phyloP scores from a whole-genome alignment of 2,888 invertebrate species.

The Campoplex capitator region DNA sequence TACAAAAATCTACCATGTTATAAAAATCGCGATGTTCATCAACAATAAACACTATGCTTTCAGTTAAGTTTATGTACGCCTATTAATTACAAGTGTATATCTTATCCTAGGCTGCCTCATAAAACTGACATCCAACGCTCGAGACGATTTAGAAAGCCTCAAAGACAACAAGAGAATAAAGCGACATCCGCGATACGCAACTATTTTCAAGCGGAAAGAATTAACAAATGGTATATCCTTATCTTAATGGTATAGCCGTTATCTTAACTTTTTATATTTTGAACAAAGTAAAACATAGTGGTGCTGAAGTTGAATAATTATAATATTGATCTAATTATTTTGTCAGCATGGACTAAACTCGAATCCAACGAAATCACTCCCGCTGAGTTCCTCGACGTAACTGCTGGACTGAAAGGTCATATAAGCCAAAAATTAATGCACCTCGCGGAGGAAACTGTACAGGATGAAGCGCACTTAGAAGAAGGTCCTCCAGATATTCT shows the following conservation, averaged over 20 bases:
- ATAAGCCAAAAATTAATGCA: background rate
- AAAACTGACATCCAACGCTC: constrained; percentile 27
- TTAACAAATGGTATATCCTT: constrained; percentile 12
- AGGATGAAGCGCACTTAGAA: background rate
- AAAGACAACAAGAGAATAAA: constrained; percentile 7
- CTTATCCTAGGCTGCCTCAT: constrained; percentile 18
- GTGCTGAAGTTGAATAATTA: background rate
- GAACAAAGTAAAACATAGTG: background rate
- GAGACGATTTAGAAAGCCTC: constrained; percentile 36
- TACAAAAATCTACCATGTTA: background rate
- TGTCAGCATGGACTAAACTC: constrained; percentile 10
- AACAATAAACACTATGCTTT: background rate
- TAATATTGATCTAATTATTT: background rate
- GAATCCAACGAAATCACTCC: background rate
- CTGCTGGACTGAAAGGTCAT: constrained; percentile 16
- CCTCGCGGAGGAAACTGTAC: background rate
- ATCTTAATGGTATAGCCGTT: background rate
- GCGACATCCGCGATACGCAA: constrained; percentile 39
- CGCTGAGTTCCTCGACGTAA: background rate
- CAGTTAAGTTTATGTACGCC: background rate
- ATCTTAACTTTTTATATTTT: background rate
- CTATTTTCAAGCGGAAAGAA: background rate
- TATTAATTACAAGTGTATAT: background rate
- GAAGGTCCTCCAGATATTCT: constrained; percentile 4
- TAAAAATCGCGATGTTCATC: background rate